Percentiles rank a stretch among this genome's conserved stretches.
These are phyloP conservation scores for Gadopsis marmoratus DNA, from an alignment of 2,797 vertebrate genomes.

Conservation along the genomic window DNA sequence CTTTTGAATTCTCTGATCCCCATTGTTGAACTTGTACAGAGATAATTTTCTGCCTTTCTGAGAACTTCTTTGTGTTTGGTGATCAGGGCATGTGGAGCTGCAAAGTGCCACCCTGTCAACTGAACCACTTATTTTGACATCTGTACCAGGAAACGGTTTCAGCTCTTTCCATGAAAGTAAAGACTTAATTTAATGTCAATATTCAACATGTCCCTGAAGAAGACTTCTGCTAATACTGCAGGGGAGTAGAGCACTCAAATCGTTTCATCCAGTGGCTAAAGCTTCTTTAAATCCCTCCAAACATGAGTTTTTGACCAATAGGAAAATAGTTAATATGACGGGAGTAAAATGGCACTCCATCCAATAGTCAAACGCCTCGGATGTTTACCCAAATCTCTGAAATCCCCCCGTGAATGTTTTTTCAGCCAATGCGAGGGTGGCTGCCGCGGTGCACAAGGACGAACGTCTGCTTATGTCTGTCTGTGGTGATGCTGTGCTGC, in stretches of 20 bases:
- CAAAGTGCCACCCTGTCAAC: slow-evolving; percentile 25
- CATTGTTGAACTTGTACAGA: slow-evolving; percentile 37
- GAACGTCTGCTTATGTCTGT: slow-evolving; percentile 49
- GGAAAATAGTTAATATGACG: slow-evolving; percentile 66
- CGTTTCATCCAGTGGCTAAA: slow-evolving; percentile 76
- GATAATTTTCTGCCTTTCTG: slow-evolving; percentile 36
- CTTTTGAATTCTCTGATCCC: slow-evolving; percentile 45
- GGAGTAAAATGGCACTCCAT: slow-evolving; percentile 59
- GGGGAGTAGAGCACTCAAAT: slow-evolving; percentile 66
- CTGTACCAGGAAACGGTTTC: slow-evolving; percentile 45
- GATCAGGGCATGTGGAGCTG: slow-evolving; percentile 10
- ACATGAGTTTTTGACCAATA: slow-evolving; percentile 76
- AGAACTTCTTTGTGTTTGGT: slow-evolving; percentile 32
- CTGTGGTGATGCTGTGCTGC: slow-evolving; percentile 38
- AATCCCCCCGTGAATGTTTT: slow-evolving; percentile 73
- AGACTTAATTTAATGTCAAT: slow-evolving; percentile 64
- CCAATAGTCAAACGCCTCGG: slow-evolving; percentile 68
- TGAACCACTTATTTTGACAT: slow-evolving; percentile 52
- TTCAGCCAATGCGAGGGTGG: slow-evolving; percentile 68
- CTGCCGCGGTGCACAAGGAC: slow-evolving; percentile 63
- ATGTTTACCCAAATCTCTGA: slow-evolving; percentile 76
- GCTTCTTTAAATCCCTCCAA: slow-evolving; percentile 77
- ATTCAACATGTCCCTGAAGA: slow-evolving; percentile 66
- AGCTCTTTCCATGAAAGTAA: slow-evolving; percentile 66
- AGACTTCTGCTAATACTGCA: slow-evolving; percentile 67